Base-by-base conservation (phyloP, 2,888 invertebrate species). In the Rhodophaea formosa region DNA sequence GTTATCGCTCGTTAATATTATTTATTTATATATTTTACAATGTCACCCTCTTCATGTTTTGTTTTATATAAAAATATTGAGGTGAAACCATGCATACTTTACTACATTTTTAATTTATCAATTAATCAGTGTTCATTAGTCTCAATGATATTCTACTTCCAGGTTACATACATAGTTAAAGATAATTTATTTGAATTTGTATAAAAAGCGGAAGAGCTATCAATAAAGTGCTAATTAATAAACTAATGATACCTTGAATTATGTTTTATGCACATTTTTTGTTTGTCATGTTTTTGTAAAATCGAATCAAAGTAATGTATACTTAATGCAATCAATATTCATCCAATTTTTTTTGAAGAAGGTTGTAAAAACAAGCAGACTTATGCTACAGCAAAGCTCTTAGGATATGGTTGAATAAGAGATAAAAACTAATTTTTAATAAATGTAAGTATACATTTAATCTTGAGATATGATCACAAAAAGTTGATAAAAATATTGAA, bases 171-270 rank as follows among this genome's bases (percentile, higher is more conserved):
- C 1, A 47, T n/a, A 47, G 23, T 47, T 29, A 30, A 47, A 17
- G 8, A 29, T 46, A 17, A 46, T 12, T 23, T 32, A 32, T 49
- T 32, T 49, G 30, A 49, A 49, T 49, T 39, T 49, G 46, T 15
- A 49, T 32, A 32, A 23, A 15, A 30, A 10, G 49, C 49, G 49
- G 49, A 49, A 49, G 49, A 49, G 32, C 14, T 2, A 32, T 49
- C 49, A 49, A 49, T 49, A 32, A 46, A 15, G 49, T 49, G 49
- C 49, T 32, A 32, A 49, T 49, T 49, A 12, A 23, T 23, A 10
- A 30, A 30, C 6, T 30, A 30, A 49, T 49, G 30, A 32, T 49
- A 32, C 49, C 32, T 49, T 49, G 49, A 29, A 16, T 23, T 39
- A n/a, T 32, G 32, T 45, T 45, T 45, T 46, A 23, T 46, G 12